Evolutionary conservation across 2,888 invertebrate genomes (phyloP).

Genomic region (Metacarcinus magister): DNA sequence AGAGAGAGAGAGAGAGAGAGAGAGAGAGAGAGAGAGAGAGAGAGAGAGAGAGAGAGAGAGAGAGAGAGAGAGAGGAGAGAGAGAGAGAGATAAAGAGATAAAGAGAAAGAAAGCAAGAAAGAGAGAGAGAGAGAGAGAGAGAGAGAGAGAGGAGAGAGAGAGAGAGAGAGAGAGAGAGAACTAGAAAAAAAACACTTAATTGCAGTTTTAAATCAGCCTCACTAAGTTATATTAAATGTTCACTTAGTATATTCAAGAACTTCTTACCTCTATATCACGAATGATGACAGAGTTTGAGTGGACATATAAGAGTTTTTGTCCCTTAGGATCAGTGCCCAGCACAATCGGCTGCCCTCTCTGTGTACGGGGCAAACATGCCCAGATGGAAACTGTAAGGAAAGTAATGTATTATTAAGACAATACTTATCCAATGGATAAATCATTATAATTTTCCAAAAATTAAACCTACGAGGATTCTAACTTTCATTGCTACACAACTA

Average conservation of each 20-base stretch:
- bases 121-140: too few relatives aligned
- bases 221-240: neutral
- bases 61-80: too few relatives aligned
- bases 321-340: conserved; percentile 97
- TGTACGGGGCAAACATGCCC: conserved; percentile 95
- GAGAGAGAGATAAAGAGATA: too few relatives aligned
- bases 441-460: neutral
- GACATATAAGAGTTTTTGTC: conserved; percentile 97
- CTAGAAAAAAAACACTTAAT: neutral
- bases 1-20: too few relatives aligned
- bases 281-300: conserved; percentile 99
- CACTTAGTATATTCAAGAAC: neutral
- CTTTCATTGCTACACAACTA: too few relatives aligned
- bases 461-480: too few relatives aligned
- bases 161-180: too few relatives aligned
- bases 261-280: conserved; percentile 91
- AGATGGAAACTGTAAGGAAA: conserved; percentile 77
- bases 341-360: conserved; percentile 97
- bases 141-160: too few relatives aligned
- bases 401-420: conserved; percentile 1
- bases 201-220: neutral
- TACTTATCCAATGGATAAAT: neutral
- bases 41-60: too few relatives aligned
- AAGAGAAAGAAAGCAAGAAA: too few relatives aligned
- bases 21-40: too few relatives aligned